phyloP scores from a whole-genome alignment of 2,888 invertebrate genomes.

The Drosophila infuscata region DNA sequence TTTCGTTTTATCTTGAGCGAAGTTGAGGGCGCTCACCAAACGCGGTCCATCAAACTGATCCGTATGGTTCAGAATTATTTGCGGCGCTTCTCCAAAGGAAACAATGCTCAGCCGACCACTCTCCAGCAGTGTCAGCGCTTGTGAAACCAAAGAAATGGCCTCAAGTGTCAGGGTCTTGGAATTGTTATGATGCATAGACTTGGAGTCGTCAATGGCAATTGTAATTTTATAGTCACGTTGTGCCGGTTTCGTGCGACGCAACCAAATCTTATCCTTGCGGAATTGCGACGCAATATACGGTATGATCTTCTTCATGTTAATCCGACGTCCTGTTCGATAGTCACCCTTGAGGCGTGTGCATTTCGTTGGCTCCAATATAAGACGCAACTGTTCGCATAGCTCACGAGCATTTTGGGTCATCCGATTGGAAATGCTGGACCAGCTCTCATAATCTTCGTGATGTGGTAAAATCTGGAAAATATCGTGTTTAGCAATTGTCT shows the following conservation, averaged over 20 bases:
- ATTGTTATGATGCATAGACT: conserved; percentile 94
- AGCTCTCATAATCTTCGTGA: conserved; percentile 82
- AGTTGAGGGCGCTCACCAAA: conserved; percentile 92
- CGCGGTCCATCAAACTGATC: conserved; percentile 93
- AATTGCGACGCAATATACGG: conserved; percentile 99
- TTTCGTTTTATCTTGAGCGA: conserved; percentile 95
- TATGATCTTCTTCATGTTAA: conserved; percentile 99
- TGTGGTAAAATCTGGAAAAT: conserved; percentile 65
- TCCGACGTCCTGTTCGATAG: conserved; percentile 97
- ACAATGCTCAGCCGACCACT: conserved; percentile 96
- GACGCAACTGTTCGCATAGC: conserved; percentile 95
- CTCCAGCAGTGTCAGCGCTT: conserved; percentile 96
- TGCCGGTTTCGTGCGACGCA: conserved; percentile 97
- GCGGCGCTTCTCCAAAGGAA: conserved; percentile 94
- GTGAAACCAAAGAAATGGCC: conserved; percentile 95
- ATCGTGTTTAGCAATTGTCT: not conserved
- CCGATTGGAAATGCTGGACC: conserved; percentile 84
- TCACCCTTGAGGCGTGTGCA: conserved; percentile 97
- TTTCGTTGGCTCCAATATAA: conserved; percentile 98
- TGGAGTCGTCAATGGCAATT: conserved; percentile 98
- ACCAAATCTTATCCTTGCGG: conserved; percentile 99
- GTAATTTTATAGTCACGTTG: conserved; percentile 98
- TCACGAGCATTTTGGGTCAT: conserved; percentile 89
- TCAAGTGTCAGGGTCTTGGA: conserved; percentile 97
- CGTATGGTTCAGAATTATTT: conserved; percentile 95